phyloP scores from a whole-genome alignment of 2,113 vertebrate species.

The Asarcornis scutulata region DNA sequence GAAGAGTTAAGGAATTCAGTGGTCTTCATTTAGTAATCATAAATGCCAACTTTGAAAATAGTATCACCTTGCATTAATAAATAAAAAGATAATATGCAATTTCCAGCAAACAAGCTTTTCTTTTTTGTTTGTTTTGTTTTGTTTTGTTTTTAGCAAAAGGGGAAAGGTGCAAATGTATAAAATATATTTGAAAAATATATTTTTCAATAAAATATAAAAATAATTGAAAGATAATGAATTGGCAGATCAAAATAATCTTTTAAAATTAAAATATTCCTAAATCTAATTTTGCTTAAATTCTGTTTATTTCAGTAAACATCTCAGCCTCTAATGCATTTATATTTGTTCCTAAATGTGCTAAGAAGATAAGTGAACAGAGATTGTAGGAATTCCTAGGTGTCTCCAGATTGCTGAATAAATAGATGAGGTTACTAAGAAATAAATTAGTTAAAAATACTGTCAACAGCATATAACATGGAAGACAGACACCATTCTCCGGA shows the following conservation, averaged over 20 bases:
- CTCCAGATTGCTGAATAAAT: not conserved
- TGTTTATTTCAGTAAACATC: not conserved
- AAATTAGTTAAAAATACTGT: not conserved
- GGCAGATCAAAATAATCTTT: not conserved
- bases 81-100: not conserved
- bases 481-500: not conserved
- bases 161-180: not conserved
- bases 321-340: not conserved
- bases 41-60: not conserved
- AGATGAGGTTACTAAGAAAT: not conserved
- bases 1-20: not conserved
- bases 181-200: not conserved
- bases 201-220: too few relatives aligned
- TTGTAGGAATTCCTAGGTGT: not conserved
- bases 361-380: not conserved
- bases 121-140: too few relatives aligned
- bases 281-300: not conserved
- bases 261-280: not conserved
- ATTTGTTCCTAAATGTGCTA: not conserved
- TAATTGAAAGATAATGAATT: not conserved
- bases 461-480: not conserved
- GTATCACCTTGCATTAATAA: not conserved
- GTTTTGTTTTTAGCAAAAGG: not conserved
- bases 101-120: not conserved
- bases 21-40: not conserved